Percentiles rank a stretch among this genome's conserved stretches.
Conservation (phyloP, 1,140 invertebrate species). For the Amyelois transitella region DNA sequence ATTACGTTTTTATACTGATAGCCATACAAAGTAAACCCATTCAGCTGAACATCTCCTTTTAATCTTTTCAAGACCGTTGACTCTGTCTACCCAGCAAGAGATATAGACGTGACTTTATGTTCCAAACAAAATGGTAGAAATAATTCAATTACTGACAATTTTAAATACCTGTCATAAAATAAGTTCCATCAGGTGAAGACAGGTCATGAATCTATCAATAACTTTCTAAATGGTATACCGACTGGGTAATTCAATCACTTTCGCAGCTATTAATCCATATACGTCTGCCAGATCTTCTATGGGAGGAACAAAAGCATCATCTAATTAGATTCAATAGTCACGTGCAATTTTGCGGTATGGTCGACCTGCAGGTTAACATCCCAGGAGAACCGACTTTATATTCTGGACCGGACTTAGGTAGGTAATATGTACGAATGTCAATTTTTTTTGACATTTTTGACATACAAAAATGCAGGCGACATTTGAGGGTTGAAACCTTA, state of each 20-base stretch:
- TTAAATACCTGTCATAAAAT: background rate
- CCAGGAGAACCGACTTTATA: slow-evolving; percentile 16
- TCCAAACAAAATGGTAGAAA: too few relatives aligned
- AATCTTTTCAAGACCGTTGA: too few relatives aligned
- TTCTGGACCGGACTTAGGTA: background rate
- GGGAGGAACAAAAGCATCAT: slow-evolving; percentile 19
- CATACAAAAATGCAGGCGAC: too few relatives aligned
- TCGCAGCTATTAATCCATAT: background rate
- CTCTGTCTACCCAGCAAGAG: too few relatives aligned
- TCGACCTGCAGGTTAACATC: slow-evolving; percentile 31
- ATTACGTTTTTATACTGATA: too few relatives aligned
- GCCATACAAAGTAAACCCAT: too few relatives aligned
- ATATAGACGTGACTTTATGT: too few relatives aligned
- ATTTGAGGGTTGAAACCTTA: too few relatives aligned
- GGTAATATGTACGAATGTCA: too few relatives aligned
- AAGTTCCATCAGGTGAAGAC: background rate
- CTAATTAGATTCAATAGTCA: slow-evolving; percentile 36
- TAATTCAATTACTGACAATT: too few relatives aligned
- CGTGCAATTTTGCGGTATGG: slow-evolving; percentile 35
- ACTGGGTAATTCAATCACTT: slow-evolving; percentile 1
- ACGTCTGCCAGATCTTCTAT: background rate
- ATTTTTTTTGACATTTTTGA: too few relatives aligned
- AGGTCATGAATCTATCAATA: background rate
- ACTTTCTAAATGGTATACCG: background rate
- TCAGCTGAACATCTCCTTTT: too few relatives aligned